Evolutionary conservation across 2,797 vertebrate genomes (phyloP).

Genomic region (Crax fasciolata): DNA sequence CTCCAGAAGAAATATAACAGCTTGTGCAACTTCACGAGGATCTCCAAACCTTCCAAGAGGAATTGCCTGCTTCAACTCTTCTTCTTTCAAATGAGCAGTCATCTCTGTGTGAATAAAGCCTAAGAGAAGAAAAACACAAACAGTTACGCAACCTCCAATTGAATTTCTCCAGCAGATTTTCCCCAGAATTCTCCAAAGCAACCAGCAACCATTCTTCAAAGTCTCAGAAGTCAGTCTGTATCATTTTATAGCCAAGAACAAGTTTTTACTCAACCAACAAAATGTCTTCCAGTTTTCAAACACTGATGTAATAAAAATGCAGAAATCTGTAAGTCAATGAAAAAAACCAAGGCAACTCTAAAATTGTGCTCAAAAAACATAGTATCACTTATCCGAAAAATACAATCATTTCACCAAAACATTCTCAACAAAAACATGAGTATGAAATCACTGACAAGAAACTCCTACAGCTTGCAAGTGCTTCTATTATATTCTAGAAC

Average conservation of each 20-base stretch:
- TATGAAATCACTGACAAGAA: not conserved
- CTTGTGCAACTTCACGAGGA: constrained; percentile 88
- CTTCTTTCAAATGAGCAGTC: constrained; percentile 89
- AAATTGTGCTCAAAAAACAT: not conserved
- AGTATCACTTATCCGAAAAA: not conserved
- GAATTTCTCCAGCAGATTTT: not conserved
- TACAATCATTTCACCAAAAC: not conserved
- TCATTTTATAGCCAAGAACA: not conserved
- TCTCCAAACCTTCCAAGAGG: constrained; percentile 92
- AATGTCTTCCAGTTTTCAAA: not conserved
- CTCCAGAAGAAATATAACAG: constrained; percentile 91
- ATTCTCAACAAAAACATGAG: not conserved
- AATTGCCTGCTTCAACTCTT: constrained; percentile 80
- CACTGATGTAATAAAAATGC: not conserved
- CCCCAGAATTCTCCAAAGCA: not conserved
- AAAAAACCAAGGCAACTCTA: not conserved
- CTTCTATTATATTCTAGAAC: not conserved
- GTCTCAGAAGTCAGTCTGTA: not conserved
- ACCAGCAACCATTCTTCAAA: not conserved
- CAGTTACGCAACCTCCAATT: not conserved
- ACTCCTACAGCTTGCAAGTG: not conserved
- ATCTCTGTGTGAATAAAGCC: constrained; percentile 94
- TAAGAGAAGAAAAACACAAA: constrained; percentile 72
- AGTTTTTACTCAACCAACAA: not conserved
- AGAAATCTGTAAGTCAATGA: not conserved